Base-by-base conservation (phyloP, 1,140 invertebrate species). In the Nilaparvata lugens region DNA sequence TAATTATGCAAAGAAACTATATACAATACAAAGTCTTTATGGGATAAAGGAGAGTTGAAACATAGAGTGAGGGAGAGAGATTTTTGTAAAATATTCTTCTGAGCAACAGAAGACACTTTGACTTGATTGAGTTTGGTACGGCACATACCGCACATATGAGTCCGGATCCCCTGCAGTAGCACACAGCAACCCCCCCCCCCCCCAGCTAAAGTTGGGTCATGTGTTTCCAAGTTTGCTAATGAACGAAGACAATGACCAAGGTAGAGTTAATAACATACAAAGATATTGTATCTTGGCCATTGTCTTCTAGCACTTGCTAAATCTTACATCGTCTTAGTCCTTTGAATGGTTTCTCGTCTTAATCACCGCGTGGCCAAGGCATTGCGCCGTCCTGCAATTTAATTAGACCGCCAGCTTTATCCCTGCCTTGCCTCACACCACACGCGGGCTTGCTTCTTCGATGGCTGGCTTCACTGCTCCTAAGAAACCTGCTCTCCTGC, bases 191-290 rank as follows among this genome's bases (percentile, higher is more conserved):
- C n/a, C n/a, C n/a, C n/a, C n/a, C n/a, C n/a, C n/a, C n/a, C n/a
- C n/a, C n/a, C n/a, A n/a, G n/a, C 45, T 9, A 14, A 48, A 48
- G 11, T 48, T 35, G 28, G 53, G 19, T 25, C 21, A 35, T 55
- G 53, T 55, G 25, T 13, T 38, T 28, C 43, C 57, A 52, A 59
- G 57, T 52, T 59, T 14, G 51, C 25, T 60, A 60, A 60, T 60
- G 58, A 60, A 60, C 51, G 58, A 60, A 60, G 21, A 60, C 58
- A 60, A 60, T 60, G 58, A 60, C 58, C 58, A 60, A 60, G 23
- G 52, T 25, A 54, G 23, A 23, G 6, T 19, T 19, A 56, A 38
- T 25, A 25, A 56, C 55, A 19, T 19, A 56, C 19, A 40, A 25
- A 35, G 55, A 56, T 56, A 56, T 56, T 56, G 55, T 56, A 28